Conservation (phyloP, 2,888 invertebrate species). For the Drosophila differens region DNA sequence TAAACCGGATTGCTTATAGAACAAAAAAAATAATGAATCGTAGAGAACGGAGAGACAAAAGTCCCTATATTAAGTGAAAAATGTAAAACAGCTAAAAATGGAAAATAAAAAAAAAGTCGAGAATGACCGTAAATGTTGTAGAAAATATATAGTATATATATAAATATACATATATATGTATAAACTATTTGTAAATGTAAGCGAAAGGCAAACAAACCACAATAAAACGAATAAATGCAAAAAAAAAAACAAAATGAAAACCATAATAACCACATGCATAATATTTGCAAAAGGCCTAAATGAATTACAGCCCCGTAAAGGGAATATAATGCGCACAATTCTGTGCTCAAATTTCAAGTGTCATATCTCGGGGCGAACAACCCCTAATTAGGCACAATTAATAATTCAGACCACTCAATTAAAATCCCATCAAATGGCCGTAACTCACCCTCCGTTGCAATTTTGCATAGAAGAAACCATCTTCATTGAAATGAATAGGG, state of each 20-base stretch:
- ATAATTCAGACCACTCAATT: conserved; percentile 33
- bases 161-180: conserved; percentile 54
- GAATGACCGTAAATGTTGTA: conserved; percentile 76
- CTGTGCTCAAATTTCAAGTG: not conserved
- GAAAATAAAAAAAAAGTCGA: conserved; percentile 32
- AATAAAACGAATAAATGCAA: conserved; percentile 72
- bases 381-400: conserved; percentile 32
- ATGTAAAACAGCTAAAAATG: conserved; percentile 69
- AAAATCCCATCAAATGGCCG: conserved; percentile 31
- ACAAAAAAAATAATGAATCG: conserved; percentile 47
- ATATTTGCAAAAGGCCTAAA: conserved; percentile 7
- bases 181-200: conserved; percentile 78
- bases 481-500: conserved; percentile 28
- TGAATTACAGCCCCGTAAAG: not conserved
- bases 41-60: conserved; percentile 66
- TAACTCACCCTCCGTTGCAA: conserved; percentile 17
- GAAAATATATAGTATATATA: conserved; percentile 79
- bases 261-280: not conserved
- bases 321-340: not conserved
- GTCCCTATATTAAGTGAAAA: conserved; percentile 73
- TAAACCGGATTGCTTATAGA: conserved; percentile 73
- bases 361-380: conserved; percentile 18
- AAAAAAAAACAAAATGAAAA: conserved; percentile 33
- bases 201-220: conserved; percentile 57
- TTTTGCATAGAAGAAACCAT: not conserved